Evolutionary conservation across 2,797 vertebrate genomes (phyloP), one percentile per base, ranked within the genome.

Genomic region (Falco cherrug): DNA sequence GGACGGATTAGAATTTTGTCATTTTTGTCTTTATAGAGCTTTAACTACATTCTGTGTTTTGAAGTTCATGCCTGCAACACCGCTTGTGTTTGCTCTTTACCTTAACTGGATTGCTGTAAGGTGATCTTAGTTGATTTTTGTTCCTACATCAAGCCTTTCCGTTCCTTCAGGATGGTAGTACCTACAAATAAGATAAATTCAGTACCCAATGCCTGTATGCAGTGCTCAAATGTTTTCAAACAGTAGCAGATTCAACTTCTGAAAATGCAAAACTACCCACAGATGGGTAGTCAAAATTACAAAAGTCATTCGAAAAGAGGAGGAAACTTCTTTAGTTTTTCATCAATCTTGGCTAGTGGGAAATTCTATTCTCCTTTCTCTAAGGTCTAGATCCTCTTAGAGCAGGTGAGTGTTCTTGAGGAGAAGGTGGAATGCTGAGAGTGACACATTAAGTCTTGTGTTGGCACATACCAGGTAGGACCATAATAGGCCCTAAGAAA

Each of bases 371-470:
- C 50, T 87, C 24, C 28, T 69, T 54, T 68, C 61, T 74, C 43
- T 37, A 35, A 48, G 54, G 17, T 78, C 57, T 64, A 15, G 61
- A 33, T 79, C 60, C 59, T 89, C 39, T 68, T 60, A 57, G 64
- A 67, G 29, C 57, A 89, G 37, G 16, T 21, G 47, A 14, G 18
- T 51, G 65, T 80, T 84, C 64, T 69, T 69, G 86, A 76, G 61
- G 54, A 79, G 59, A 85, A 56, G 25, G n/a, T 83, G 50, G 20
- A 51, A 83, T 89, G 61, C 84, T 82, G 80, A 64, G 84, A 95
- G 57, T 88, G 90, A 73, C 73, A 56, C 33, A 25, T 93, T 85
- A 94, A 78, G 78, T 96, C 89, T 67, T 47, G 29, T 71, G 60
- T 22, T 87, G 61, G 69, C 69, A 78, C 11, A 0, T 85, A 87